These are phyloP conservation scores for Hydractinia echinata DNA, from an alignment of 30 jellyfish, hydroid and myxozoan species.

Conservation along the genomic window DNA sequence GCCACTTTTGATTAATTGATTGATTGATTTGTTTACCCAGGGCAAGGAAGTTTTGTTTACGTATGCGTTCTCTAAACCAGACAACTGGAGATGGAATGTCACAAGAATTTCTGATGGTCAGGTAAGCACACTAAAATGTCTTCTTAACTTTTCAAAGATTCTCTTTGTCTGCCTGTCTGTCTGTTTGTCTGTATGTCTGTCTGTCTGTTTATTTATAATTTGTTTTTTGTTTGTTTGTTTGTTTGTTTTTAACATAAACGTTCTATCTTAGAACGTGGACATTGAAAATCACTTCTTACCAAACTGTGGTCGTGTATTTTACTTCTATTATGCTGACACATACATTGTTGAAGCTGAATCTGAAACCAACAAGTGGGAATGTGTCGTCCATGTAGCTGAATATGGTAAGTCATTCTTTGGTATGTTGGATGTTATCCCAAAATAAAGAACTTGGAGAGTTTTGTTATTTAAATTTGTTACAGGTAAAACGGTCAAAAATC, in stretches of 20 bases:
- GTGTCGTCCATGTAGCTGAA: conserved; percentile 33
- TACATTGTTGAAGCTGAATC: conserved; percentile 31
- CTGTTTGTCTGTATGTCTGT: background rate
- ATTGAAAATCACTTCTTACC: conserved; percentile 35
- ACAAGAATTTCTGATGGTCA: conserved; percentile 27
- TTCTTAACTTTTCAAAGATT: background rate
- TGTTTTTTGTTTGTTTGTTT: background rate
- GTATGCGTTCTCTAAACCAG: conserved; percentile 4
- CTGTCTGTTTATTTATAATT: background rate
- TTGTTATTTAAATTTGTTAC: too few relatives aligned
- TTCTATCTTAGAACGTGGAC: conserved; percentile 12
- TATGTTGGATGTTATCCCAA: too few relatives aligned
- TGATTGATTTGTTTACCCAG: background rate
- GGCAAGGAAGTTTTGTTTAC: conserved; percentile 31
- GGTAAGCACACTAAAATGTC: conserved; percentile 1
- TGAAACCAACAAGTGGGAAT: background rate
- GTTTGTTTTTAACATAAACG: too few relatives aligned
- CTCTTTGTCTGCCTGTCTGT: background rate
- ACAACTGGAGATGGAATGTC: conserved; percentile 31
- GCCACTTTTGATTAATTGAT: too few relatives aligned
- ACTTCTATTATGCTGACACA: conserved; percentile 23
- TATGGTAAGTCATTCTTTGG: background rate
- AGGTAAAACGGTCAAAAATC: too few relatives aligned
- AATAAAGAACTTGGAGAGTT: too few relatives aligned
- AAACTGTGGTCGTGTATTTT: conserved; percentile 37